Evolutionary conservation across 2,113 vertebrate genomes (phyloP).

Genomic region (Macquaria australasica): DNA sequence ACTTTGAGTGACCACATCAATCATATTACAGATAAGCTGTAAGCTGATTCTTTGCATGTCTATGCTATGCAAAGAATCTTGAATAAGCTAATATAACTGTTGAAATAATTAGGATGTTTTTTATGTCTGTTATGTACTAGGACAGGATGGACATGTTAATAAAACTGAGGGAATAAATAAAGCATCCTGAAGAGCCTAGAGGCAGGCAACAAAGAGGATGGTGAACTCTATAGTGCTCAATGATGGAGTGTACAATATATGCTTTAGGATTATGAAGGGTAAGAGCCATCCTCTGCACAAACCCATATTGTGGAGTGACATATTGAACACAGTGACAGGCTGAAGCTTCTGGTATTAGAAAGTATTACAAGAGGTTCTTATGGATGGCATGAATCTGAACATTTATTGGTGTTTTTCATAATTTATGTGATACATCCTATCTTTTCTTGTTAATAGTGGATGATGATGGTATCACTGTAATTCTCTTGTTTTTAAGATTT

Average conservation of each 20-base stretch:
- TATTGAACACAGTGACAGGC: not conserved
- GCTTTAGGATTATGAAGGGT: conserved; percentile 13
- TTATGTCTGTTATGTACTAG: not conserved
- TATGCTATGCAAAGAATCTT: not conserved
- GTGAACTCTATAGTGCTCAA: not conserved
- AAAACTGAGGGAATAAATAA: not conserved
- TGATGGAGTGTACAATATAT: not conserved
- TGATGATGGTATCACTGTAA: not conserved
- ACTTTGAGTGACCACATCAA: not conserved
- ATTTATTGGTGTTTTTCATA: not conserved
- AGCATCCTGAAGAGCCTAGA: not conserved
- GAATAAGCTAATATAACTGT: not conserved
- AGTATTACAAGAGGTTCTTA: not conserved
- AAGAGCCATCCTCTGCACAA: not conserved
- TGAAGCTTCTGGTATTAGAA: not conserved
- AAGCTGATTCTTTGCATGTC: too few species aligned
- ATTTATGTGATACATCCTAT: not conserved
- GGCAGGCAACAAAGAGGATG: not conserved
- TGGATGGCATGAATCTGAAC: too few species aligned
- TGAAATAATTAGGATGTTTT: not conserved
- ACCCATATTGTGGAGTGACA: not conserved
- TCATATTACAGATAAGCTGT: conserved; percentile 4
- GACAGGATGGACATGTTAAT: not conserved
- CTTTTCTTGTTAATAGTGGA: not conserved
- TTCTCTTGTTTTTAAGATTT: not conserved